Conservation (phyloP, 2,113 vertebrate species). For the Trochalopteron elliotii region DNA sequence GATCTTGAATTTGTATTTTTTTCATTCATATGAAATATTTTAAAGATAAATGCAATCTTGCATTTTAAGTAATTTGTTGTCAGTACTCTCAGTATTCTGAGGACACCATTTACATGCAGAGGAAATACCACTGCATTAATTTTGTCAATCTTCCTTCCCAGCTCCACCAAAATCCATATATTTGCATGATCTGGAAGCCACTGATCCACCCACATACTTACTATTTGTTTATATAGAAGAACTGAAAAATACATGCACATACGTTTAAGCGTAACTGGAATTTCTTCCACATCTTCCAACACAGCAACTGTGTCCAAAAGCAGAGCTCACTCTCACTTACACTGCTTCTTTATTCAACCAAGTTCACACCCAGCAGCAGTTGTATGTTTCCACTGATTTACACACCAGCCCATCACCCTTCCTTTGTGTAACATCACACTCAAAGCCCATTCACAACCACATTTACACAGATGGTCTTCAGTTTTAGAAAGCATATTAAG, state of each 20-base stretch:
- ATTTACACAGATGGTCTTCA: neutral
- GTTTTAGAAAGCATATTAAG: neutral
- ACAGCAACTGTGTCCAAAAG: neutral
- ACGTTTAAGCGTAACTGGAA: neutral
- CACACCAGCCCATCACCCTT: neutral
- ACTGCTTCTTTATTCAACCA: neutral
- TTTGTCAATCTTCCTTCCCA: neutral
- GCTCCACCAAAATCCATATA: constrained; percentile 34
- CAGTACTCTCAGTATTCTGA: neutral
- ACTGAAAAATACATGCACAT: neutral
- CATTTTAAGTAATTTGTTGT: neutral
- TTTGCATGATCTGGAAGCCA: constrained; percentile 34
- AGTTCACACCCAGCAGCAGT: neutral
- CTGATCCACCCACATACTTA: constrained; percentile 17
- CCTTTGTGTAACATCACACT: neutral
- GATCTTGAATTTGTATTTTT: neutral
- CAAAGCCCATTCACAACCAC: neutral
- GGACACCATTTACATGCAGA: constrained; percentile 23
- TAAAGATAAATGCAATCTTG: neutral
- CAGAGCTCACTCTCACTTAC: neutral
- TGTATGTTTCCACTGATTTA: neutral
- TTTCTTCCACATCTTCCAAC: constrained; percentile 21
- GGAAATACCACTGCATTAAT: neutral
- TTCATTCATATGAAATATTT: neutral
- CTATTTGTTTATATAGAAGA: constrained; percentile 32